Conservation (phyloP, 2,888 invertebrate genomes). For the Aphodius sticticus region DNA sequence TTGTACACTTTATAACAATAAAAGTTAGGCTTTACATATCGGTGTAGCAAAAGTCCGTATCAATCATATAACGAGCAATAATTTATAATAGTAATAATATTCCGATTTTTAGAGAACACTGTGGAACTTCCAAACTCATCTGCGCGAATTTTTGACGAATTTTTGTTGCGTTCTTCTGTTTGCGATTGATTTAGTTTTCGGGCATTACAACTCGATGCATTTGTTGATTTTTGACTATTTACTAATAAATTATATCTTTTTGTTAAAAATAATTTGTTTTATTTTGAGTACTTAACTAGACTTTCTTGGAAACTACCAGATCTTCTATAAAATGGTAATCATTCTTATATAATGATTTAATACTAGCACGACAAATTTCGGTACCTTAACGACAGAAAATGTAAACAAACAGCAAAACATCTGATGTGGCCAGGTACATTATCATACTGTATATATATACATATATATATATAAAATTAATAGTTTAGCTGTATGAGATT, state of each 20-base stretch:
- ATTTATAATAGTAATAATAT: not conserved
- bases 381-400: no score
- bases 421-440: no score
- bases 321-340: no score
- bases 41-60: not conserved
- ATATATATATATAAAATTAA: no score
- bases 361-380: no score
- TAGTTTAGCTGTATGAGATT: no score
- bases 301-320: no score
- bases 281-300: not conserved
- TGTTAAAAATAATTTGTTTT: not conserved
- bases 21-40: not conserved
- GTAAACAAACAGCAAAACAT: no score
- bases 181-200: not conserved
- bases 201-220: not conserved
- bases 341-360: no score
- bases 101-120: not conserved
- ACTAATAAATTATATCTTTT: not conserved
- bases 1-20: not conserved
- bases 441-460: no score
- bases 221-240: not conserved
- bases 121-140: not conserved
- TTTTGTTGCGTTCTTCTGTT: not conserved
- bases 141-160: not conserved
- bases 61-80: not conserved